Percentiles rank a stretch among this genome's conserved stretches.
Conservation (phyloP, 2,797 vertebrate genomes). For the Melanotaenia parkinsoni region DNA sequence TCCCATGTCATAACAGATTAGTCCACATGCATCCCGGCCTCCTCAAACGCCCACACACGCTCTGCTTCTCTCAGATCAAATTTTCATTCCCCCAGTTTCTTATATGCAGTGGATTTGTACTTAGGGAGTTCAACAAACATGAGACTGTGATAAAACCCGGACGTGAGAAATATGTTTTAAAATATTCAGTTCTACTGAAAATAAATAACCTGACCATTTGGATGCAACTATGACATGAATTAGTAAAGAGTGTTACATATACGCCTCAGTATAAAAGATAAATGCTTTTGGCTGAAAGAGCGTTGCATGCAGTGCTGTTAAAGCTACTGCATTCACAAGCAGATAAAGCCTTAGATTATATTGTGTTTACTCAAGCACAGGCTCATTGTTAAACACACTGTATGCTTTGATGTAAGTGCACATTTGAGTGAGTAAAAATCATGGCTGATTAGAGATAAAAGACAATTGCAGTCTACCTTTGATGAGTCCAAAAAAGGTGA, state of each 20-base stretch:
- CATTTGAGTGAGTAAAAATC: constrained; percentile 9
- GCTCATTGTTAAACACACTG: constrained; percentile 20
- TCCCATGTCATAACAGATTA: constrained; percentile 64
- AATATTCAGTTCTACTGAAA: not conserved
- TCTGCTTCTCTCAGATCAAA: constrained; percentile 56
- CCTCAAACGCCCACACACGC: constrained; percentile 62
- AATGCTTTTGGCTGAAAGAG: constrained; percentile 35
- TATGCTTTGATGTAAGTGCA: constrained; percentile 25
- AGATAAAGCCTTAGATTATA: constrained; percentile 36
- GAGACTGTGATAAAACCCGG: constrained; percentile 22
- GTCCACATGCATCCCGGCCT: constrained; percentile 43
- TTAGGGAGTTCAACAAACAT: constrained; percentile 39
- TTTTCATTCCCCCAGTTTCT: constrained; percentile 40
- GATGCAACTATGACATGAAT: constrained; percentile 8
- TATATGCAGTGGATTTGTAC: constrained; percentile 39
- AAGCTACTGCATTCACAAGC: constrained; percentile 18
- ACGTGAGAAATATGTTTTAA: constrained; percentile 13
- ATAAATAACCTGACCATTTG: constrained; percentile 7
- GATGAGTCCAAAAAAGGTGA: not conserved
- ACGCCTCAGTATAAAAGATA: constrained; percentile 25
- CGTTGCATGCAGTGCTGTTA: constrained; percentile 22
- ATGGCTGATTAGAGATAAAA: constrained; percentile 14
- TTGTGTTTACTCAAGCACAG: constrained; percentile 32
- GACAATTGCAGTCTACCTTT: not conserved
- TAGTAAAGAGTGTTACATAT: constrained; percentile 9